Base-by-base conservation (phyloP, 1,140 invertebrate genomes). In the Holotrichia oblita region DNA sequence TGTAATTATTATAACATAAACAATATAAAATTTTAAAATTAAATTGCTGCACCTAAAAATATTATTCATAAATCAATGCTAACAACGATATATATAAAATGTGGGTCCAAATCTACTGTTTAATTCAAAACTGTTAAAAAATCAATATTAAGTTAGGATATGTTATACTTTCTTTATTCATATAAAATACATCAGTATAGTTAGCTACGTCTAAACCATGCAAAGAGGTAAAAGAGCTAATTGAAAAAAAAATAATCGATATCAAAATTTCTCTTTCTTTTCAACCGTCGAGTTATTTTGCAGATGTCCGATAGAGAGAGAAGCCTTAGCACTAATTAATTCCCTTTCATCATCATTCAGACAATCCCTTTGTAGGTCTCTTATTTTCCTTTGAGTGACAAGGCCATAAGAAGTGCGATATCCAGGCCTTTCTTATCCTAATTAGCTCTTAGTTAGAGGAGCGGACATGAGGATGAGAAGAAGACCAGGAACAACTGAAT, bases 341-440 rank as follows among this genome's bases (percentile, higher is more conserved):
- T 81, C 77, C 79, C 81, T 81, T 81, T 81, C 80, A 79, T 80
- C 78, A 79, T 64, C 61, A 69, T 69, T 80, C 78, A 79, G 73
- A 76, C 79, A 77, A 81, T 80, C 79, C 81, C 81, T 82, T 82
- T 82, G 81, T 82, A 77, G 81, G 78, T 76, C 78, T 75, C 61
- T 61, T 76, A 69, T 75, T 79, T 79, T 44, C 78, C 73, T 79
- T 79, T 82, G 81, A 82, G 80, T 82, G 81, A 82, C 81, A 81
- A 77, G 76, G 80, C 78, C 77, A 79, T 81, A 82, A 82, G 81
- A 81, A 82, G 81, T 79, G 78, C 73, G 48, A 79, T 79, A 78
- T 78, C 77, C 78, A 78, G 76, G 81, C 81, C 81, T 82, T 82
- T 82, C 81, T 81, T 82, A 82, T 81, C 81, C 81, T 82, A 82